Conservation (phyloP, 2,888 invertebrate species). For the Eledona agricola region DNA sequence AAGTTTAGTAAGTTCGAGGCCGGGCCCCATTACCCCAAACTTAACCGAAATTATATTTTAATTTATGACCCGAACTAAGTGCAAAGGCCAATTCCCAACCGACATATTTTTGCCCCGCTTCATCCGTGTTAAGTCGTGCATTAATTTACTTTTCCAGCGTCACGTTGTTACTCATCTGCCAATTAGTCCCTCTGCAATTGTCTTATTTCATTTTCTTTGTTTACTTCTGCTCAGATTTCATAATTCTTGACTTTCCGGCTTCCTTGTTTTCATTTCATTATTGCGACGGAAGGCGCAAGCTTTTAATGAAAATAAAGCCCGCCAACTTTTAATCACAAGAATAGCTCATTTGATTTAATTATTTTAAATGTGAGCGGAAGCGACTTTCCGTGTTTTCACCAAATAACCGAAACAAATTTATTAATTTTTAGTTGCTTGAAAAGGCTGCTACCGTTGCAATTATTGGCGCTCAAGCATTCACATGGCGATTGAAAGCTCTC, state of each 20-base stretch:
- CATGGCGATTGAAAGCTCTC: no score
- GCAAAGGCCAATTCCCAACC: neutral
- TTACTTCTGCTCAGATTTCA: conserved; percentile 39
- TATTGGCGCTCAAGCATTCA: no score
- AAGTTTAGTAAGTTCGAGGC: conserved; percentile 25
- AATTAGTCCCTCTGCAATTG: conserved; percentile 29
- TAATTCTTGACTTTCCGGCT: conserved; percentile 34
- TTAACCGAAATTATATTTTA: conserved; percentile 14
- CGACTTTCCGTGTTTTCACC: conserved; percentile 16
- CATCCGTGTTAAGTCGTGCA: conserved; percentile 5
- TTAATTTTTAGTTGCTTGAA: no score
- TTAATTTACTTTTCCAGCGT: conserved; percentile 3
- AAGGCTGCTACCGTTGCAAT: no score
- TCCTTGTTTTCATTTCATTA: conserved; percentile 38
- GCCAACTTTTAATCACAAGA: conserved; percentile 35
- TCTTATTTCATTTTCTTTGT: conserved; percentile 38
- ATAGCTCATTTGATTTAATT: conserved; percentile 34
- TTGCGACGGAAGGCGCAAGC: conserved; percentile 30
- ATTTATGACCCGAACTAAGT: conserved; percentile 3
- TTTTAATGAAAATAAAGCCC: conserved; percentile 34
- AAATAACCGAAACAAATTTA: conserved; percentile 16
- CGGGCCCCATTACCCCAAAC: conserved; percentile 12
- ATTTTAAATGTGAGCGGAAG: conserved; percentile 27
- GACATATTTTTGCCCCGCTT: no score
- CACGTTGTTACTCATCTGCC: conserved; percentile 10